A percentile compares a stretch with the other conserved stretches of the same genome.
phyloP scores from a whole-genome alignment of 2,888 invertebrate species.

The Cheiracanthium punctorium region DNA sequence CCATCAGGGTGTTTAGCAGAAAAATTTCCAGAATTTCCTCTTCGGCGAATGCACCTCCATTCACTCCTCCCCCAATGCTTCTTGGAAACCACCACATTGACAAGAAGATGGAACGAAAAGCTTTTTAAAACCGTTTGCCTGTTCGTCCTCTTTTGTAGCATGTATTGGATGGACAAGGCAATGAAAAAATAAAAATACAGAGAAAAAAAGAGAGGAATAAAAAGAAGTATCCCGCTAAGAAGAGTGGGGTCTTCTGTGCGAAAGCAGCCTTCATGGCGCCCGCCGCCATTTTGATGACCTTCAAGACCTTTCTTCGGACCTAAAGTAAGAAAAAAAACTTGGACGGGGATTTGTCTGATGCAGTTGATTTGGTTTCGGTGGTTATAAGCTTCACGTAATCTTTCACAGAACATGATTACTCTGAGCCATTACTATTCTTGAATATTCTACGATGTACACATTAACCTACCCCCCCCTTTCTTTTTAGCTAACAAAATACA shows the following conservation, averaged over 20 bases:
- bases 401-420: too few species aligned
- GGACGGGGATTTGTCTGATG: too few species aligned
- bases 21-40: too few species aligned
- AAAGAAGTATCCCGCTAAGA: conserved; percentile 32
- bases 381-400: too few species aligned
- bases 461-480: too few species aligned
- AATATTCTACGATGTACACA: too few species aligned
- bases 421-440: too few species aligned
- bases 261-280: conserved; percentile 52
- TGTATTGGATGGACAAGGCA: conserved; percentile 16
- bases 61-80: neutral
- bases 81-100: conserved; percentile 5
- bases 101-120: conserved; percentile 17
- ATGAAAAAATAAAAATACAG: neutral
- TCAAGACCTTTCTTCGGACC: conserved; percentile 65
- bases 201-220: conserved; percentile 20
- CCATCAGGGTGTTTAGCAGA: too few species aligned
- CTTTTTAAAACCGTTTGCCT: conserved; percentile 4
- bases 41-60: too few species aligned
- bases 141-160: neutral
- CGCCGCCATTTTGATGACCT: conserved; percentile 56
- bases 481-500: too few species aligned
- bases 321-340: neutral
- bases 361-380: too few species aligned
- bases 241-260: conserved; percentile 27